phyloP scores from a whole-genome alignment of 2,888 invertebrate genomes.

The Stratiomys singularior region DNA sequence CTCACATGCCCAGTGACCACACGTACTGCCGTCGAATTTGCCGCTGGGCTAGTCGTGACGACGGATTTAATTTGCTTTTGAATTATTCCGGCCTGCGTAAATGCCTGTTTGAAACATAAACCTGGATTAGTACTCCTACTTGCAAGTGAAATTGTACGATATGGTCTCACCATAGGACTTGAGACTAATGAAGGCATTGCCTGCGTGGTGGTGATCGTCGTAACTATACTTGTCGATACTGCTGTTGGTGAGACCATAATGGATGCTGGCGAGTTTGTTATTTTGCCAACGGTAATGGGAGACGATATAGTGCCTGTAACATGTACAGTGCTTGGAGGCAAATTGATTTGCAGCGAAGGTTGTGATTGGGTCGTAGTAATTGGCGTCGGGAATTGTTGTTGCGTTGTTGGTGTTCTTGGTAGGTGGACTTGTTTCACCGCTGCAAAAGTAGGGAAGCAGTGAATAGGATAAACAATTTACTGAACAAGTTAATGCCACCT shows the following conservation, averaged over 20 bases:
- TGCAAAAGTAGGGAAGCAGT: background rate
- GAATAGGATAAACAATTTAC: background rate
- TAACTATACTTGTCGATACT: constrained; percentile 9
- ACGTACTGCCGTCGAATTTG: constrained; percentile 48
- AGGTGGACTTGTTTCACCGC: constrained; percentile 52
- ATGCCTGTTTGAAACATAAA: constrained; percentile 34
- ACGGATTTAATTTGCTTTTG: constrained; percentile 54
- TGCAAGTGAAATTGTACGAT: no score
- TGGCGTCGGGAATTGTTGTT: constrained; percentile 54
- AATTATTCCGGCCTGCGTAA: constrained; percentile 44
- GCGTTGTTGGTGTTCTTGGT: constrained; percentile 45
- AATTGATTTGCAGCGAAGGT: constrained; percentile 47
- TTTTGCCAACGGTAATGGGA: constrained; percentile 65
- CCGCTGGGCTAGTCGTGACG: constrained; percentile 53
- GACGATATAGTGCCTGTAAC: constrained; percentile 65
- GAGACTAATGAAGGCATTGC: constrained; percentile 48
- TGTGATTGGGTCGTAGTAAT: constrained; percentile 47
- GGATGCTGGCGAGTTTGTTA: constrained; percentile 54
- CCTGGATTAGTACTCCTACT: background rate
- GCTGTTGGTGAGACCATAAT: constrained; percentile 50
- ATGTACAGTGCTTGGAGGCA: constrained; percentile 57
- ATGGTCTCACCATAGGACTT: constrained; percentile 51
- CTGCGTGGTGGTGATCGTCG: constrained; percentile 17
- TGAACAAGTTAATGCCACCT: background rate
- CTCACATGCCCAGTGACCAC: constrained; percentile 50